These are phyloP conservation scores for Semotilus atromaculatus DNA, from an alignment of 2,797 vertebrate species.

Conservation along the genomic window DNA sequence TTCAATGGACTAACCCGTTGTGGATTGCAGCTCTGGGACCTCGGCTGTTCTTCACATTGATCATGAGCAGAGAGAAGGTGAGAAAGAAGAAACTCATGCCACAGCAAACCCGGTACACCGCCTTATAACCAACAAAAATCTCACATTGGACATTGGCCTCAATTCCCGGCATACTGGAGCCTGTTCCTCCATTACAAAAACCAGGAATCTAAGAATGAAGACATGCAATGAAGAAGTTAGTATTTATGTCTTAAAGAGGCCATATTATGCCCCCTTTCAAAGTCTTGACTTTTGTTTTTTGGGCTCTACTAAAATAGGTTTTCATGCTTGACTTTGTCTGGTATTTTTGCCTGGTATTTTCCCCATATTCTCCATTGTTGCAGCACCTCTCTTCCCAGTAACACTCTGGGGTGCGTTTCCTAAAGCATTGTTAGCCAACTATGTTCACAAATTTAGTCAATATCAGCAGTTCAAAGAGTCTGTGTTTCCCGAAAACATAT, in stretches of 20 bases:
- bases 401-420: too few species aligned
- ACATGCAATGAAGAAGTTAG: neutral
- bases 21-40: conserved; percentile 88
- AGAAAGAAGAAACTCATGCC: conserved; percentile 90
- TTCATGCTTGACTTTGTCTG: neutral
- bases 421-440: too few species aligned
- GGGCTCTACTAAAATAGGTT: neutral
- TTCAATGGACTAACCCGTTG: conserved; percentile 82
- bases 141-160: conserved; percentile 81
- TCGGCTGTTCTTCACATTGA: conserved; percentile 88
- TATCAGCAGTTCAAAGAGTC: too few species aligned
- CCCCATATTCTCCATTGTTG: neutral
- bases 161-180: conserved; percentile 66
- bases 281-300: neutral
- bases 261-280: neutral
- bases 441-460: too few species aligned
- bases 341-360: neutral
- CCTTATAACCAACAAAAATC: conserved; percentile 89
- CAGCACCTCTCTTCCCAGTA: neutral
- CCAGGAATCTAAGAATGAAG: conserved; percentile 84
- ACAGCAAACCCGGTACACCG: conserved; percentile 92
- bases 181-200: conserved; percentile 86
- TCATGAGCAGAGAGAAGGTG: conserved; percentile 80
- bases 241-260: neutral
- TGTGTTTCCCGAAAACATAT: too few species aligned